Evolutionary conservation across 1,140 invertebrate species (phyloP), one percentile per base, ranked within the genome.

Genomic region (Drosophila saltans): DNA sequence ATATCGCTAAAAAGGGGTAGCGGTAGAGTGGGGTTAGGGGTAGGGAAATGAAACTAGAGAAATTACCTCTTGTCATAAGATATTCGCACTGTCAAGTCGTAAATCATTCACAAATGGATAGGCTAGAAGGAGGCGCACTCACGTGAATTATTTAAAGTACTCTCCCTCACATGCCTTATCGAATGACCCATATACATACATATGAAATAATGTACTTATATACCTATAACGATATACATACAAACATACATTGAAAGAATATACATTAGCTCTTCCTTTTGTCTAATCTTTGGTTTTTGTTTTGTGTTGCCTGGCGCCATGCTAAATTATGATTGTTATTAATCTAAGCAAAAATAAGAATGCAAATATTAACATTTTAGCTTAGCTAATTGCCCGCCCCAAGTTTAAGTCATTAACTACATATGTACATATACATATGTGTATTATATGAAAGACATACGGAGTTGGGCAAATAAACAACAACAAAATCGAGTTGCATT

Each of bases 51-150:
- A 36, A 6, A 36, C 21, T 48, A 52, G 45, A 52, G 69, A 67
- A 57, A 9, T 55, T 56, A 60, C 60, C 52, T 60, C 24, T 66
- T 66, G 66, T 73, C 80, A 75, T 63, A 69, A 77, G 73, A 84
- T 73, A 83, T 79, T 62, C 68, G 41, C 68, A 39, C 45, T 80
- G 74, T 78, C 70, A 59, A 69, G 65, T 70, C 78, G 82, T 85
- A 85, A 85, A 85, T 85, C 81, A 85, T 85, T 85, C 59, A 81
- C 55, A 84, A 84, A 75, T 77, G 57, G 57, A 33, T 52, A 16
- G 33, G 6, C 33, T 36, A 36, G 33, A 36, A 3, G 45, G 36
- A 1, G 39, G 72, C 73, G 48, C 66, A 73, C 81, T 80, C 81
- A 84, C 81, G 81, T 84, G 81, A 77, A 72, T 36, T 66, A 72